Evolutionary conservation across 92 coral and sea anemone species (phyloP).

Genomic region (Phenganax marumi): DNA sequence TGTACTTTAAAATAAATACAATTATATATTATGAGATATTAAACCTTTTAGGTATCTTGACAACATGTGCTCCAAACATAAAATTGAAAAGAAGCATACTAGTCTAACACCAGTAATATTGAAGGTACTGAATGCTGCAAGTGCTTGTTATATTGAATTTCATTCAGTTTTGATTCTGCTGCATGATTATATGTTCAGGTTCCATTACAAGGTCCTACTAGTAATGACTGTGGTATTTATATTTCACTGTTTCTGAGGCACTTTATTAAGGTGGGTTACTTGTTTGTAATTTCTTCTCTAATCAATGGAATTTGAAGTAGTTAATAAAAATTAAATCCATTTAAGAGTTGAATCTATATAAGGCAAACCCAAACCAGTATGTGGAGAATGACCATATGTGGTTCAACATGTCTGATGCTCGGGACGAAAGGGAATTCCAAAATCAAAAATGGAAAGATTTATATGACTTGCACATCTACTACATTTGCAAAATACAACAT

Average conservation of each 20-base stretch:
- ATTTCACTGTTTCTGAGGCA: constrained; percentile 22
- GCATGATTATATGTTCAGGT: constrained; percentile 6
- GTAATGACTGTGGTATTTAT: constrained; percentile 35
- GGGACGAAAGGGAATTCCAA: constrained; percentile 13
- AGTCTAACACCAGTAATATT: not conserved
- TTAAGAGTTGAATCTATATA: constrained; percentile 19
- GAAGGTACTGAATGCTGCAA: not conserved
- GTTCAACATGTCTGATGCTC: constrained; percentile 12
- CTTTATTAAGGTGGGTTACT: not conserved
- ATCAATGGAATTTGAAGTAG: not conserved
- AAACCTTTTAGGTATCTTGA: constrained; percentile 2
- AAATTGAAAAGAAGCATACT: constrained; percentile 8
- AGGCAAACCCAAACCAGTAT: not conserved
- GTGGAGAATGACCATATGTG: constrained; percentile 7
- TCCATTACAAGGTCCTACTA: constrained; percentile 14
- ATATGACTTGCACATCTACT: constrained; percentile 8
- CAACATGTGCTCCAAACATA: constrained; percentile 19
- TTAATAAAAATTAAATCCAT: not conserved
- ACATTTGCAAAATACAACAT: not conserved
- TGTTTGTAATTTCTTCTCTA: not conserved
- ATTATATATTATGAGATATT: not conserved
- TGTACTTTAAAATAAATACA: not conserved
- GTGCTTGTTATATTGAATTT: no score
- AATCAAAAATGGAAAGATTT: constrained; percentile 16
- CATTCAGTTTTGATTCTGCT: not conserved